Evolutionary conservation across 2,797 vertebrate genomes (phyloP).

Genomic region (Melanotaenia pygmaea): DNA sequence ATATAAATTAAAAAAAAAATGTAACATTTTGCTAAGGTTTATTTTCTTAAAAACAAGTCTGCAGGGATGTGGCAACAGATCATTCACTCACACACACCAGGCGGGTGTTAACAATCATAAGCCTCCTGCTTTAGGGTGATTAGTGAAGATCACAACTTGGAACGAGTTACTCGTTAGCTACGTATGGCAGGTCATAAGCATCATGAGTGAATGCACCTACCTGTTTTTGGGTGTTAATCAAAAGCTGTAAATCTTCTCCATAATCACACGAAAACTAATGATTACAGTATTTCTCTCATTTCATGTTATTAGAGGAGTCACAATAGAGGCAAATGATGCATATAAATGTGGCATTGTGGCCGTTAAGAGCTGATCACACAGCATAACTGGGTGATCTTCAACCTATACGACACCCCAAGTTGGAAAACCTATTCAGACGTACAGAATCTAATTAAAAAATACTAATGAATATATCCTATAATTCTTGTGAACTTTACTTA

Average conservation of each 20-base stretch:
- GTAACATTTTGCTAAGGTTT: too few species aligned
- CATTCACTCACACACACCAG: conserved; percentile 4
- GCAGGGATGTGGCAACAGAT: conserved; percentile 16
- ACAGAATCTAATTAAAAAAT: not conserved
- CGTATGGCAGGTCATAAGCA: conserved; percentile 16
- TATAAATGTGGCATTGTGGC: not conserved
- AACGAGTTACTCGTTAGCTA: conserved; percentile 32
- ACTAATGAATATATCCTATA: not conserved
- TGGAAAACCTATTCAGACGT: not conserved
- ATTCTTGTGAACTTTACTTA: not conserved
- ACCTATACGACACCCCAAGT: too few species aligned
- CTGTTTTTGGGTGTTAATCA: not conserved
- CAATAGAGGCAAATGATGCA: too few species aligned
- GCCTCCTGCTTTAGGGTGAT: conserved; percentile 26
- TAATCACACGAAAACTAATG: not conserved
- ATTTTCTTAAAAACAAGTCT: not conserved
- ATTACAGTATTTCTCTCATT: not conserved
- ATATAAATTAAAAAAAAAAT: too few species aligned
- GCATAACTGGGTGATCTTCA: too few species aligned
- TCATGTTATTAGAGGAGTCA: not conserved
- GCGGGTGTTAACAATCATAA: conserved; percentile 23
- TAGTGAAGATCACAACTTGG: conserved; percentile 21
- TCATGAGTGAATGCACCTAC: not conserved
- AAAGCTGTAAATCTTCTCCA: not conserved
- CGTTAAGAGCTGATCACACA: not conserved